Conservation (phyloP, 2,888 invertebrate species). For the Ceramica pisi region DNA sequence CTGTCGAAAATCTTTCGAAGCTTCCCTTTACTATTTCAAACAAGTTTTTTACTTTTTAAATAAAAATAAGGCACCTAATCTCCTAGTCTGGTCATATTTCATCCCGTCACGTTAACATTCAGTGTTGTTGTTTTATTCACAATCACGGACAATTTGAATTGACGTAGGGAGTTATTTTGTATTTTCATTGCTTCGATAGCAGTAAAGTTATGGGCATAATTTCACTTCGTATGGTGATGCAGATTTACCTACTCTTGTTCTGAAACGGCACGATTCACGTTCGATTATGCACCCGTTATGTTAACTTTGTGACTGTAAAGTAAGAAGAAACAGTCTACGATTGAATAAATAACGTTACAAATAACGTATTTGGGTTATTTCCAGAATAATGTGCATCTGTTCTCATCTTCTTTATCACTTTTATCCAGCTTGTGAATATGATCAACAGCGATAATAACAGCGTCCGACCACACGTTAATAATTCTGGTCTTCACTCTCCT, state of each 20-base stretch:
- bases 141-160: slow-evolving; percentile 25
- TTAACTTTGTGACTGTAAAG: neutral
- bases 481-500: too few relatives aligned
- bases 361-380: too few relatives aligned
- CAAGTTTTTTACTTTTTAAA: too few relatives aligned
- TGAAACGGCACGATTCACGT: too few relatives aligned
- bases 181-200: slow-evolving; percentile 18
- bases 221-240: neutral
- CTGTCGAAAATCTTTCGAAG: too few relatives aligned
- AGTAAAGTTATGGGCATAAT: slow-evolving; percentile 15
- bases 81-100: neutral
- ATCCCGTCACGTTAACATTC: neutral
- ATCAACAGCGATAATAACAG: too few relatives aligned
- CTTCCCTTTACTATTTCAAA: too few relatives aligned
- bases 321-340: neutral
- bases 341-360: too few relatives aligned
- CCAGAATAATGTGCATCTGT: too few relatives aligned
- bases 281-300: neutral
- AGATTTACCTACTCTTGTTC: neutral
- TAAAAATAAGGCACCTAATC: neutral
- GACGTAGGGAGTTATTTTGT: slow-evolving; percentile 23
- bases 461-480: too few relatives aligned
- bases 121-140: slow-evolving; percentile 30
- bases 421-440: too few relatives aligned
- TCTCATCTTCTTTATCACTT: too few relatives aligned